Evolutionary conservation across 2,113 vertebrate genomes (phyloP), one percentile per base, ranked within the genome.

Genomic region (Thinocorus orbignyianus): DNA sequence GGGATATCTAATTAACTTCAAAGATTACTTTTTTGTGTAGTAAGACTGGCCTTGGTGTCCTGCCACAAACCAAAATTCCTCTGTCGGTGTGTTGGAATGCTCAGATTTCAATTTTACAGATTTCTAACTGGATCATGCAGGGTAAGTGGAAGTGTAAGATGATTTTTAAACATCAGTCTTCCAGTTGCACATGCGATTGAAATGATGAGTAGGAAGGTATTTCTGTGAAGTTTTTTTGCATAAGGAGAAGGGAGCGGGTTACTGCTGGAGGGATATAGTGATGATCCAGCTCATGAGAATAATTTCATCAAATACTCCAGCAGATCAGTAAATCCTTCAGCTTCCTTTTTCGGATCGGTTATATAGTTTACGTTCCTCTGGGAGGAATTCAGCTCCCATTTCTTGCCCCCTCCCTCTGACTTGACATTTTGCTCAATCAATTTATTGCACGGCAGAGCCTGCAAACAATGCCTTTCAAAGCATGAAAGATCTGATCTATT

Each of bases 241-340:
- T 94, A 90, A 83, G 73, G 86, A 83, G 64, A 33, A 90, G 44
- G 52, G 78, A 92, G 62, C 19, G 19, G 85, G 49, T 92, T 88
- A 77, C 35, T 83, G 62, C 44, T 39, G 70, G 61, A 71, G 74
- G 61, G 62, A 37, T 23, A 46, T 26, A 68, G 49, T 78, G 61
- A 82, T 83, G 90, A 90, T 90, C 33, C 49, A 77, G 66, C 66
- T 94, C 54, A 28, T 33, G 82, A 82, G 85, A 88, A 77, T 92
- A 48, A 94, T 90, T 94, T 69, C 54, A 42, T 94, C 90, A 91
- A 93, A 69, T 93, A 92, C 60, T 92, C 64, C 28, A 62, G 76
- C 60, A 86, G 76, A 88, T 95, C 91, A 42, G 80, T 90, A 93
- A 97, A 94, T 88, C 86, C 83, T 88, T 94, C 76, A 83, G 64